Base-by-base conservation (phyloP, 2,797 vertebrate genomes). In the Myotis pilosus region DNA sequence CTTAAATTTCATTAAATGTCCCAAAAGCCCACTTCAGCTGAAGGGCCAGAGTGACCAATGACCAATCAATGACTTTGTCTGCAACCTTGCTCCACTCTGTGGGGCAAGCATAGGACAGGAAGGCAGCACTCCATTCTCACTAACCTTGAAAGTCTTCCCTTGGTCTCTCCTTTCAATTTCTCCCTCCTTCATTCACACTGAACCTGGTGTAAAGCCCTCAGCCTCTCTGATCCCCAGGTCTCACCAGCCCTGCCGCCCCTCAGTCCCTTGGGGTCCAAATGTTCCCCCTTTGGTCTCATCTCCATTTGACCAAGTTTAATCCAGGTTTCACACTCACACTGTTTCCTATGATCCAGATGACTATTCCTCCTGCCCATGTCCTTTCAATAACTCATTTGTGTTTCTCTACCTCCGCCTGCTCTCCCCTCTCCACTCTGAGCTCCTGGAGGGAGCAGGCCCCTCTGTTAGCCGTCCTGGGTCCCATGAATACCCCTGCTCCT, bases 401-500 rank as follows among this genome's bases (percentile, higher is more conserved):
- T 19, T 75, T n/a, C 71, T 23, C 22, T 23, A 25, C 8, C 17
- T 41, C 25, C 11, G 3, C 9, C 44, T 11, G 9, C 15, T 8
- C 57, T 22, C 22, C 13, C 30, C 5, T 33, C 49, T 74, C 22
- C 0, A 25, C 36, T 53, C 6, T 44, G 47, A 33, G 60, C 49
- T 74, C 87, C 78, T 6, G 2, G 44, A 49, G 12, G 16, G 51
- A 25, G 8, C 17, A 4, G 13, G 10, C 7, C 79, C 36, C 1
- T 0, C 2, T 4, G 0, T 19, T 2, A 28, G 28, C 51, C 1
- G 0, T 22, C 74, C 13, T 4, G 3, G 4, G 30, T 20, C 25
- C n/a, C 57, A 22, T 0, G 16, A 41, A 8, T 20, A 23, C 60
- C 8, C 1, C 6, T 30, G 25, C 9, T 25, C 41, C 20, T 22